Conservation (phyloP, 2,888 invertebrate genomes). For the Drosophila mimetica region DNA sequence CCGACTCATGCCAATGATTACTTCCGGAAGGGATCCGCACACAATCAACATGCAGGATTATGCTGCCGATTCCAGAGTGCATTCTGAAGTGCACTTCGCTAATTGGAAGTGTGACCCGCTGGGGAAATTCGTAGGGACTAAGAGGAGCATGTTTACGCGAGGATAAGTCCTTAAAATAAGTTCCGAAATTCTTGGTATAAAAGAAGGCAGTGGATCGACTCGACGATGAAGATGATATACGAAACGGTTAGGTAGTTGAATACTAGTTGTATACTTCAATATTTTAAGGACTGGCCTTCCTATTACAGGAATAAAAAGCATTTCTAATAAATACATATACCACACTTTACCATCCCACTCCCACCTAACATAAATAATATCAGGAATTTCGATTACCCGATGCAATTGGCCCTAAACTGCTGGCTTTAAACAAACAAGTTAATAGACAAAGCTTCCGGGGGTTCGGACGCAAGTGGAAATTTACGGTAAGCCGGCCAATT, state of each 20-base stretch:
- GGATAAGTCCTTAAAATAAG: too few species aligned
- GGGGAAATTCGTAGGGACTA: background rate
- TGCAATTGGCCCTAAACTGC: background rate
- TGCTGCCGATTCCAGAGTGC: background rate
- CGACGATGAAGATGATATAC: too few species aligned
- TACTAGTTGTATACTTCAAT: too few species aligned
- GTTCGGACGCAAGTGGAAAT: background rate
- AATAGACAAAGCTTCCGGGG: background rate
- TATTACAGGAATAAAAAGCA: too few species aligned
- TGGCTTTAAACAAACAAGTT: background rate
- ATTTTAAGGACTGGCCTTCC: too few species aligned
- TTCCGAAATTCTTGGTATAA: too few species aligned
- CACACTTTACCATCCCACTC: too few species aligned
- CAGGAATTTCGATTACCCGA: background rate
- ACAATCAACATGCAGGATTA: slow-evolving; percentile 6
- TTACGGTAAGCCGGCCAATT: background rate
- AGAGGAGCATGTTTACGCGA: background rate
- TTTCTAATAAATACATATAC: too few species aligned
- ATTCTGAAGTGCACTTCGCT: background rate
- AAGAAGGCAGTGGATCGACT: too few species aligned
- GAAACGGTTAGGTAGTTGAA: too few species aligned
- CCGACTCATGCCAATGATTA: background rate
- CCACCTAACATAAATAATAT: too few species aligned
- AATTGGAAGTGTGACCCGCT: background rate
- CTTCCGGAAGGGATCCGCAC: too few species aligned